These are phyloP conservation scores for Halichoerus grypus DNA, from an alignment of 2,113 vertebrate species.

Conservation along the genomic window DNA sequence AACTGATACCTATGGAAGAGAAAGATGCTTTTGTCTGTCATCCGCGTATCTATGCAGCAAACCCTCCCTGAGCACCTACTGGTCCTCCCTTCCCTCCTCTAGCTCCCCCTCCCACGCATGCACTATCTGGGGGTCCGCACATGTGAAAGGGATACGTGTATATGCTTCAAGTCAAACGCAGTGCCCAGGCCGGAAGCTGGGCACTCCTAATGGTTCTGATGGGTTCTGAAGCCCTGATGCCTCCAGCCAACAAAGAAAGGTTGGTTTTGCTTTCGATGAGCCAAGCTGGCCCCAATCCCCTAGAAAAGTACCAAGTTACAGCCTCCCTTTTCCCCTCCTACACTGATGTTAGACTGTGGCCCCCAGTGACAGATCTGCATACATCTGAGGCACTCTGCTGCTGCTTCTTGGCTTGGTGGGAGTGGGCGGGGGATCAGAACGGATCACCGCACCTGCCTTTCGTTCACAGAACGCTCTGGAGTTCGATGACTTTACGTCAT, in stretches of 20 bases:
- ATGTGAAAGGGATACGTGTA: accelerated
- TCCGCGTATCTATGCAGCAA: background rate
- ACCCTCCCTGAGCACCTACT: accelerated
- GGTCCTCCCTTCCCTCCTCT: background rate
- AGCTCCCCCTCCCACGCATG: accelerated
- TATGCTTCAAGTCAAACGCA: background rate
- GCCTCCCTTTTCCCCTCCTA: background rate
- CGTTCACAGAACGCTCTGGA: background rate
- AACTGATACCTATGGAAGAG: no score
- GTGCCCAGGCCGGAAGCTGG: background rate
- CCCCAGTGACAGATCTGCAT: accelerated
- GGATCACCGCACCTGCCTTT: background rate
- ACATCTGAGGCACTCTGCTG: background rate
- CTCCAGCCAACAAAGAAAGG: background rate
- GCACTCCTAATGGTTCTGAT: background rate
- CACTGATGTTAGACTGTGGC: background rate
- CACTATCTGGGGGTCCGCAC: accelerated
- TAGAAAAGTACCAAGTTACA: background rate
- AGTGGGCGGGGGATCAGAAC: background rate
- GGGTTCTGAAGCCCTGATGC: background rate
- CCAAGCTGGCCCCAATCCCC: accelerated
- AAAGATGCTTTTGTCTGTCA: background rate
- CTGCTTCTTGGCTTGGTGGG: background rate
- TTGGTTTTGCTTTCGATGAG: background rate
- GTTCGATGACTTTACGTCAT: background rate